phyloP scores from a whole-genome alignment of 2,797 vertebrate genomes.

The Sphaeramia orbicularis region DNA sequence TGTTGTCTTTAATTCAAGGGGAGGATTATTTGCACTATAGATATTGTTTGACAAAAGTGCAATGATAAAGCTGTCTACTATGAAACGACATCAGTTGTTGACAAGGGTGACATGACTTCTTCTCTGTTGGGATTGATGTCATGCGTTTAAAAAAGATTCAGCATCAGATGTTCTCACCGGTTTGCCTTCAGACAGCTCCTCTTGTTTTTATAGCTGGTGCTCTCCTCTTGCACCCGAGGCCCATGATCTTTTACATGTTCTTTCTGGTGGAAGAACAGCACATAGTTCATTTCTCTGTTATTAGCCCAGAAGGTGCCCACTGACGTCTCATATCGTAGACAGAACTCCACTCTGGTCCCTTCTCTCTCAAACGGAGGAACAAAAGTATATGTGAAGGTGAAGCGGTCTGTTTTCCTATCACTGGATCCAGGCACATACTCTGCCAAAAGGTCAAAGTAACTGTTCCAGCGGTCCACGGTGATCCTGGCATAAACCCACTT shows the following conservation, averaged over 20 bases:
- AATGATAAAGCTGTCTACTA: neutral
- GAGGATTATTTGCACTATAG: too few species aligned
- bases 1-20: neutral
- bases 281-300: constrained; percentile 91
- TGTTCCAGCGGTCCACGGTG: constrained; percentile 91
- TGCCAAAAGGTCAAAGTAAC: constrained; percentile 90
- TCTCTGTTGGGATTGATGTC: neutral
- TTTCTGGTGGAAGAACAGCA: constrained; percentile 90
- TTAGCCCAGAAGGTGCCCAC: constrained; percentile 94
- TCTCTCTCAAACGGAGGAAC: constrained; percentile 88
- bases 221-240: constrained; percentile 64
- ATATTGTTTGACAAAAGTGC: neutral
- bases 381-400: constrained; percentile 91
- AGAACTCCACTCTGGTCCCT: constrained; percentile 91
- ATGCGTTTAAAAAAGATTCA: constrained; percentile 39
- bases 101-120: neutral
- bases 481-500: constrained; percentile 91
- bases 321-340: constrained; percentile 92
- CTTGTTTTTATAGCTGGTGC: constrained; percentile 80
- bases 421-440: constrained; percentile 94
- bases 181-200: constrained; percentile 93
- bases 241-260: constrained; percentile 70
- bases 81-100: constrained; percentile 10
- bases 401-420: constrained; percentile 91
- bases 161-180: constrained; percentile 86